phyloP scores from a whole-genome alignment of 2,797 vertebrate genomes.

The Pelochelys cantorii region DNA sequence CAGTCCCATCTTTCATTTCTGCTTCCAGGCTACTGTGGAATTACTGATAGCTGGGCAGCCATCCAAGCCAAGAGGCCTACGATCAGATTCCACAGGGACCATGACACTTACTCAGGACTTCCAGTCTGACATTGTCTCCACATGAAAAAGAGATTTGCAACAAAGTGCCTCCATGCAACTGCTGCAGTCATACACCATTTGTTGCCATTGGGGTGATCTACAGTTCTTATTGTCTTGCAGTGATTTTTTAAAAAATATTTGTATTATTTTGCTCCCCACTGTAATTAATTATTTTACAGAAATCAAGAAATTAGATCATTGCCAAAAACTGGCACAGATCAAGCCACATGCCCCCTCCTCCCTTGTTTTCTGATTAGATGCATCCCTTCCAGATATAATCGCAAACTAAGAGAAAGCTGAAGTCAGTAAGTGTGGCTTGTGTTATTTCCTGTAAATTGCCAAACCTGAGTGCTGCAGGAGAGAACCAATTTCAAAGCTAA shows the following conservation, averaged over 20 bases:
- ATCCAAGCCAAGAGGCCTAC: conserved; percentile 41
- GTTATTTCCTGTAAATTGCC: background rate
- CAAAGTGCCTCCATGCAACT: conserved; percentile 20
- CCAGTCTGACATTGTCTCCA: conserved; percentile 49
- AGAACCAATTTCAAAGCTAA: conserved; percentile 1
- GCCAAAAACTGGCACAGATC: background rate
- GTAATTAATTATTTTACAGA: background rate
- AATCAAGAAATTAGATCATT: background rate
- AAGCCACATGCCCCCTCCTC: background rate
- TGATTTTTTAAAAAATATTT: background rate
- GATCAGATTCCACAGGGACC: conserved; percentile 50
- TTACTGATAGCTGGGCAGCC: conserved; percentile 52
- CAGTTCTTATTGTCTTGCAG: background rate
- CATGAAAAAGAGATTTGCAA: conserved; percentile 53
- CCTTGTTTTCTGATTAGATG: background rate
- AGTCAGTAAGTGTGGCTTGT: conserved; percentile 32
- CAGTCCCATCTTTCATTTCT: conserved; percentile 39
- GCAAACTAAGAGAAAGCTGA: conserved; percentile 7
- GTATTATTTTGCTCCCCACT: background rate
- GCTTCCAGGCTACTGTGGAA: conserved; percentile 15
- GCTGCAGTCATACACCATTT: conserved; percentile 27
- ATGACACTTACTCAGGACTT: conserved; percentile 42
- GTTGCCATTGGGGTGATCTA: conserved; percentile 2
- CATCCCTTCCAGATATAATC: background rate
- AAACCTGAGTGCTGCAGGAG: conserved; percentile 28